A percentile compares a stretch with the other conserved stretches of the same genome.
Conservation (phyloP, 2,888 invertebrate species). For the Drosophila vallismaia region DNA sequence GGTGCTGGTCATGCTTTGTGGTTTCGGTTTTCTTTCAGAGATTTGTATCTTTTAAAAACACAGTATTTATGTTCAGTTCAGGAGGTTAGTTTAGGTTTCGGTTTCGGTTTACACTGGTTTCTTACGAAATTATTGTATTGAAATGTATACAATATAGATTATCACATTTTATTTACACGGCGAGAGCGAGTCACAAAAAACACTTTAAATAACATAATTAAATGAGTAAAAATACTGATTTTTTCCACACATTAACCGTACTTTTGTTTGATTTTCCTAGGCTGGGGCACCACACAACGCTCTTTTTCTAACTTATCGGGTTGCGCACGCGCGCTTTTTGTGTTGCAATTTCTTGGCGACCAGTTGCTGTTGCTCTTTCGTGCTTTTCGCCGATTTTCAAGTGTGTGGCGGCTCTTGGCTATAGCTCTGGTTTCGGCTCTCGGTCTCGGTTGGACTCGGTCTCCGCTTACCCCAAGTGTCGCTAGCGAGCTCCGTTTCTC, state of each 20-base stretch:
- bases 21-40: constrained; percentile 67
- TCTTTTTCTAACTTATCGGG: constrained; percentile 62
- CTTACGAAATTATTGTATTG: neutral
- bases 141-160: neutral
- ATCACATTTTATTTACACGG: neutral
- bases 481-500: constrained; percentile 78
- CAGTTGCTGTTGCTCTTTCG: constrained; percentile 28
- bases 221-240: neutral
- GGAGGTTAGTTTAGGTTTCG: neutral
- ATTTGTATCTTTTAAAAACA: constrained; percentile 21
- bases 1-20: constrained; percentile 58
- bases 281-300: constrained; percentile 19
- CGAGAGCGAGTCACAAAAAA: neutral
- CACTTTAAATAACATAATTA: constrained; percentile 3
- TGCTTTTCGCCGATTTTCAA: constrained; percentile 57
- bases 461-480: constrained; percentile 73
- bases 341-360: constrained; percentile 68
- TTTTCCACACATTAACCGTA: constrained; percentile 45
- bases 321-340: constrained; percentile 46
- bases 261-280: constrained; percentile 16
- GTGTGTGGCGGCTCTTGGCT: constrained; percentile 48
- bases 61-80: constrained; percentile 7
- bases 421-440: constrained; percentile 29
- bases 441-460: constrained; percentile 17
- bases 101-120: neutral